Conservation (phyloP, 2,113 vertebrate species). For the Pterocles burchelli region DNA sequence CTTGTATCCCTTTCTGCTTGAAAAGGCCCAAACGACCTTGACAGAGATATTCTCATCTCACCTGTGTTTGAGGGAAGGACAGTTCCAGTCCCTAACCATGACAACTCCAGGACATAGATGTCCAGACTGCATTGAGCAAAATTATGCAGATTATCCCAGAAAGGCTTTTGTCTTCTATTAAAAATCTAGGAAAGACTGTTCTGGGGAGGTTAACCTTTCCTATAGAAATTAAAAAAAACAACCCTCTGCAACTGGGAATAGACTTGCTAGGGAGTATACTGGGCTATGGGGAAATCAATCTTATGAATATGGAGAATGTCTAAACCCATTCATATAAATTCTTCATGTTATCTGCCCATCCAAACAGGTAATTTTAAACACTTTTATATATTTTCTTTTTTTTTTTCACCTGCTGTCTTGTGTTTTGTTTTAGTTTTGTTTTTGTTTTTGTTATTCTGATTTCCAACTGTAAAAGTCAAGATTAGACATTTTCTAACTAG, state of each 20-base stretch:
- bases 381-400: not conserved
- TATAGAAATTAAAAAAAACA: fast-evolving
- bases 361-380: not conserved
- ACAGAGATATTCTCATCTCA: not conserved
- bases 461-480: not conserved
- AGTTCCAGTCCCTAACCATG: too few relatives aligned
- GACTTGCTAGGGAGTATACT: not conserved
- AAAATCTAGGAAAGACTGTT: not conserved
- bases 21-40: not conserved
- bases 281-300: not conserved
- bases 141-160: not conserved
- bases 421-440: too few relatives aligned
- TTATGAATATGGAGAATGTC: not conserved
- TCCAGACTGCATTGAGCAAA: not conserved
- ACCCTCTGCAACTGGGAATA: not conserved
- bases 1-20: not conserved
- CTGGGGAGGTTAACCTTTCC: not conserved
- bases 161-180: not conserved
- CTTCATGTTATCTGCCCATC: not conserved
- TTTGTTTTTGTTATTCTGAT: not conserved
- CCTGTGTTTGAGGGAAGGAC: not conserved
- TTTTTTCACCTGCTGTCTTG: not conserved
- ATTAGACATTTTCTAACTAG: not conserved
- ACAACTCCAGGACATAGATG: not conserved
- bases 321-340: not conserved